Percentiles rank a stretch among this genome's conserved stretches.
Evolutionary conservation across 1,140 invertebrate species (phyloP).

Genomic region (Hylaeus anthracinus): DNA sequence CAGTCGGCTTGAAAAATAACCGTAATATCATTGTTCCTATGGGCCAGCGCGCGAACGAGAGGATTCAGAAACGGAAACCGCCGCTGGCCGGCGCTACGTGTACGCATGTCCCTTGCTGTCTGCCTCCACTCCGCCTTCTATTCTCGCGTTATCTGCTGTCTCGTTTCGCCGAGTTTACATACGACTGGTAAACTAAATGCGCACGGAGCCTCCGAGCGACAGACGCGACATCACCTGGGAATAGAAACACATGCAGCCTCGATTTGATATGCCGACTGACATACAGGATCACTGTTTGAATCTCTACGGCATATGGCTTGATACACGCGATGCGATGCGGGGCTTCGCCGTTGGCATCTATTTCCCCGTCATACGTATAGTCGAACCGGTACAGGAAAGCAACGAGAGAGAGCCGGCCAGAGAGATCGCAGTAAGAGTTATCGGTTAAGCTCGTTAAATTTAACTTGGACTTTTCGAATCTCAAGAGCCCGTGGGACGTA

Average conservation of each 20-base stretch:
- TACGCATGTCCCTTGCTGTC: background rate
- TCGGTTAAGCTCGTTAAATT: slow-evolving; percentile 66
- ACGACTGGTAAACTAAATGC: slow-evolving; percentile 40
- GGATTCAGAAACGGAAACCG: slow-evolving; percentile 18
- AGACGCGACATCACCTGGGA: slow-evolving; percentile 56
- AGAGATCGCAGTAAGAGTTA: slow-evolving; percentile 58
- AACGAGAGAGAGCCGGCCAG: slow-evolving; percentile 9
- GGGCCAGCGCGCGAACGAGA: background rate
- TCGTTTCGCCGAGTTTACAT: slow-evolving; percentile 40
- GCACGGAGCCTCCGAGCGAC: slow-evolving; percentile 39
- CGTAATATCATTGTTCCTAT: slow-evolving; percentile 71
- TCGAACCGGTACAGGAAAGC: slow-evolving; percentile 29
- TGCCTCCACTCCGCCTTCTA: slow-evolving; percentile 16
- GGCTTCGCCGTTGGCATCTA: slow-evolving; percentile 44
- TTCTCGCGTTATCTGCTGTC: slow-evolving; percentile 39
- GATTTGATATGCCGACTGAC: slow-evolving; percentile 67
- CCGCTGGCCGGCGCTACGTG: background rate
- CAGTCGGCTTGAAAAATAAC: slow-evolving; percentile 73
- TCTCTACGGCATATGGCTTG: slow-evolving; percentile 63
- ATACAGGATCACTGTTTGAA: slow-evolving; percentile 65
- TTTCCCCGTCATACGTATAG: slow-evolving; percentile 31
- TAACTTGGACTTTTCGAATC: slow-evolving; percentile 64
- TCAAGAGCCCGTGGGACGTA: slow-evolving; percentile 58
- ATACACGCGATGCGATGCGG: slow-evolving; percentile 46
- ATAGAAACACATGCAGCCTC: slow-evolving; percentile 52